Conservation (phyloP, 92 coral and sea anemone genomes). For the Pocillopora meandrina region DNA sequence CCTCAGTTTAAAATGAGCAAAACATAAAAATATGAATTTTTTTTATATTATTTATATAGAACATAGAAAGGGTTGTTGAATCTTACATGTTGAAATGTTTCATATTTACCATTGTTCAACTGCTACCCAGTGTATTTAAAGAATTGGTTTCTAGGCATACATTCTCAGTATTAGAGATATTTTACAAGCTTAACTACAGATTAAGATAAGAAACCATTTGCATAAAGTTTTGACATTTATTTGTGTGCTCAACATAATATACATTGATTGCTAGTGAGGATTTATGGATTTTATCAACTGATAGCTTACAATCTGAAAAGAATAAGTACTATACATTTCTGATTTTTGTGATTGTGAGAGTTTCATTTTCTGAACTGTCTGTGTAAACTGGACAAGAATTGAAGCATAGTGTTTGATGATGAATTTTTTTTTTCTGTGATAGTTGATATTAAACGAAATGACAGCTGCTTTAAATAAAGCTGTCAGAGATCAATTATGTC, state of each 20-base stretch:
- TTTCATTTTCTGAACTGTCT: conserved; percentile 11
- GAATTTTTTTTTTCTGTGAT: conserved; percentile 5
- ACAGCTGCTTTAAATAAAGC: conserved; percentile 19
- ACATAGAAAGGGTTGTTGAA: background rate
- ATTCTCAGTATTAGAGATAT: background rate
- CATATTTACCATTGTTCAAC: background rate
- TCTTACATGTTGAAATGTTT: background rate
- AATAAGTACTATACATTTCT: conserved; percentile 2
- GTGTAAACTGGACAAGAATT: background rate
- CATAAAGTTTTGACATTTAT: background rate
- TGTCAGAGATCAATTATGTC: conserved; percentile 3
- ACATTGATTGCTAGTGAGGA: conserved; percentile 14
- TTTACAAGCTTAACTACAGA: background rate
- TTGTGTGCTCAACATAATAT: background rate
- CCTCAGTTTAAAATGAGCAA: background rate
- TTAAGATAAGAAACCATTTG: conserved; percentile 11
- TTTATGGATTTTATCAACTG: conserved; percentile 12
- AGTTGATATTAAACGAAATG: background rate
- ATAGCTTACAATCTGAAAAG: background rate
- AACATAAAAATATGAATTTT: background rate
- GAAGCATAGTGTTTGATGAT: background rate
- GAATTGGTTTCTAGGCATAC: background rate
- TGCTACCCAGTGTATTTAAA: background rate
- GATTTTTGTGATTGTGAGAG: background rate
- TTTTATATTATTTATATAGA: too few species aligned